phyloP scores from a whole-genome alignment of 2,888 invertebrate species.

The Ceramica pisi region DNA sequence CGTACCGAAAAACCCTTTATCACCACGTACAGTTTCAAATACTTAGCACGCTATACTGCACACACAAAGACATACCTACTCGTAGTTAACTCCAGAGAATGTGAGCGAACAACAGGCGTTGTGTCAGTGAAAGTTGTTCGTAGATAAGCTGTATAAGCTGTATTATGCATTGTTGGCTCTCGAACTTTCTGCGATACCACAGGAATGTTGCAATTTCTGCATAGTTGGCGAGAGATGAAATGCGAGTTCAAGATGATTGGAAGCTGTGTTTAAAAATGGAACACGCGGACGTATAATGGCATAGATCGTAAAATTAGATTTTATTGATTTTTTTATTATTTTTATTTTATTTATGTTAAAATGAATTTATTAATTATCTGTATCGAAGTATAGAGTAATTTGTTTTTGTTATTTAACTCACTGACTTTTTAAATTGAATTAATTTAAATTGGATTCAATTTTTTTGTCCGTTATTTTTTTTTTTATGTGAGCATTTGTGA shows the following conservation, averaged over 20 bases:
- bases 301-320: no score
- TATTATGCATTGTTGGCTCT: slow-evolving; percentile 36
- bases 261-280: not conserved
- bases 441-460: no score
- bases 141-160: slow-evolving; percentile 52
- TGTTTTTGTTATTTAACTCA: no score
- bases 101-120: slow-evolving; percentile 27
- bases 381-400: no score
- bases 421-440: no score
- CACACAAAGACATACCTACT: slow-evolving; percentile 17
- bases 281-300: not conserved
- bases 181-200: slow-evolving; percentile 22
- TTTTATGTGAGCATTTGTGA: no score
- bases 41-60: slow-evolving; percentile 3
- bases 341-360: no score
- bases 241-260: not conserved
- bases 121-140: slow-evolving; percentile 51
- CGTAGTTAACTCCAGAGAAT: slow-evolving; percentile 58
- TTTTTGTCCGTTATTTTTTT: no score
- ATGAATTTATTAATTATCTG: no score
- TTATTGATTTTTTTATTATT: no score
- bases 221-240: not conserved
- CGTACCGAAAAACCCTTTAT: slow-evolving; percentile 11
- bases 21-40: slow-evolving; percentile 13
- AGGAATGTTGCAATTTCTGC: slow-evolving; percentile 18